Percentiles rank a stretch among this genome's conserved stretches.
These are phyloP conservation scores for Onychomys torridus DNA, from an alignment of 2,797 vertebrate species.

Conservation along the genomic window DNA sequence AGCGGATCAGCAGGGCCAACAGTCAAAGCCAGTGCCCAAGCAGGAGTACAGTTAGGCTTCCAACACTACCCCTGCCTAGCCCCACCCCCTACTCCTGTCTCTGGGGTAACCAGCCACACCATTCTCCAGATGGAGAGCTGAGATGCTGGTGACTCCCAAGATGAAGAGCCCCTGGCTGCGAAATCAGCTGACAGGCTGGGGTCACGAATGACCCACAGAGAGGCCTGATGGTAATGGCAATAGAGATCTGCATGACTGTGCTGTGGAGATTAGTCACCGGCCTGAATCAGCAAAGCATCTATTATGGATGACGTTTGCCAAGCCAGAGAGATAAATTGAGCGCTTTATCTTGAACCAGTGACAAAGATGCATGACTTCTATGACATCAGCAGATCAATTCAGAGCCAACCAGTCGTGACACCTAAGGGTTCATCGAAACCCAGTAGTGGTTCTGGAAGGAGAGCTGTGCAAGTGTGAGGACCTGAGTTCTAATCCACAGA, in stretches of 20 bases:
- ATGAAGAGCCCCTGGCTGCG: not conserved
- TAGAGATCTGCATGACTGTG: not conserved
- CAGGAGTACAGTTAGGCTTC: not conserved
- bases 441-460: not conserved
- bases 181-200: constrained; percentile 36
- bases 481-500: not conserved
- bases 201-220: constrained; percentile 56
- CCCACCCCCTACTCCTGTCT: not conserved
- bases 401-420: constrained; percentile 81
- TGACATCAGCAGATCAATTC: constrained; percentile 81
- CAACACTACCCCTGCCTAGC: not conserved
- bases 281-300: constrained; percentile 69
- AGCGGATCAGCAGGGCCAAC: not conserved
- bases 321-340: constrained; percentile 63
- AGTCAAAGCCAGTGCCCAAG: not conserved
- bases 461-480: not conserved
- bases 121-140: not conserved
- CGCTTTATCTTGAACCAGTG: constrained; percentile 68
- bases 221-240: not conserved
- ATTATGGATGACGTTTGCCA: constrained; percentile 67
- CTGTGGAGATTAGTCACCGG: constrained; percentile 72
- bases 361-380: constrained; percentile 64
- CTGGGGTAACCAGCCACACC: not conserved
- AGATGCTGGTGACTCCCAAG: not conserved
- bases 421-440: constrained; percentile 62